These are phyloP conservation scores for Lepisosteus osseus DNA, from an alignment of 2,113 vertebrate species.

Conservation along the genomic window DNA sequence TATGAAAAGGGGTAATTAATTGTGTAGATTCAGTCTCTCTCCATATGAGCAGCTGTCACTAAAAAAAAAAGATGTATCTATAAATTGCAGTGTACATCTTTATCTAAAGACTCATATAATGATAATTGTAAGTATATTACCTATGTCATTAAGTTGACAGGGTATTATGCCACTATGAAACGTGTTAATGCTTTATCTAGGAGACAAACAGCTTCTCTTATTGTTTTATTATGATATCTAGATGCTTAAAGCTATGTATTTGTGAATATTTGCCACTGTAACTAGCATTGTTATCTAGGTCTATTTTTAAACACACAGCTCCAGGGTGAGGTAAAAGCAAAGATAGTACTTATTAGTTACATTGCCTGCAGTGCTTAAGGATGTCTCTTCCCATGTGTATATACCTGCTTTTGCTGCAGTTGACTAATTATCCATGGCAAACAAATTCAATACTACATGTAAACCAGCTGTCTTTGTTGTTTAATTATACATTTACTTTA, in stretches of 20 bases:
- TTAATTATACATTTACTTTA: constrained; percentile 53
- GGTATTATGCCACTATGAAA: too few species aligned
- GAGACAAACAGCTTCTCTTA: too few species aligned
- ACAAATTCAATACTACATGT: constrained; percentile 62
- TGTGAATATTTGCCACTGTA: constrained; percentile 8
- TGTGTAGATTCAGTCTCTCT: too few species aligned
- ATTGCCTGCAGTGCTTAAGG: constrained; percentile 61
- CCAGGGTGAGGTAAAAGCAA: constrained; percentile 47
- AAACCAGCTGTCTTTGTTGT: constrained; percentile 50
- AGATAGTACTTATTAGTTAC: constrained; percentile 59
- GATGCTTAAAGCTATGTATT: neutral
- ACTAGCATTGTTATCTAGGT: constrained; percentile 35
- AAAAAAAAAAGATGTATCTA: too few species aligned
- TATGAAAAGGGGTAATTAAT: too few species aligned
- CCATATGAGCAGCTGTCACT: too few species aligned
- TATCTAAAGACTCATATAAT: too few species aligned
- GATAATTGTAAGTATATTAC: too few species aligned
- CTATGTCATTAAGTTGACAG: too few species aligned
- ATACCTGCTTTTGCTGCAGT: constrained; percentile 63
- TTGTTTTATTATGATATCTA: neutral
- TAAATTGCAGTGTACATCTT: too few species aligned
- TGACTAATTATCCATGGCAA: constrained; percentile 69
- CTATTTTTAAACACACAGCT: constrained; percentile 40
- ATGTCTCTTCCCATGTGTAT: constrained; percentile 61
- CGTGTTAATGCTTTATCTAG: too few species aligned